Evolutionary conservation across 37 sponge, comb jelly and placozoan species (phyloP).

Genomic region (Ephydatia muelleri): DNA sequence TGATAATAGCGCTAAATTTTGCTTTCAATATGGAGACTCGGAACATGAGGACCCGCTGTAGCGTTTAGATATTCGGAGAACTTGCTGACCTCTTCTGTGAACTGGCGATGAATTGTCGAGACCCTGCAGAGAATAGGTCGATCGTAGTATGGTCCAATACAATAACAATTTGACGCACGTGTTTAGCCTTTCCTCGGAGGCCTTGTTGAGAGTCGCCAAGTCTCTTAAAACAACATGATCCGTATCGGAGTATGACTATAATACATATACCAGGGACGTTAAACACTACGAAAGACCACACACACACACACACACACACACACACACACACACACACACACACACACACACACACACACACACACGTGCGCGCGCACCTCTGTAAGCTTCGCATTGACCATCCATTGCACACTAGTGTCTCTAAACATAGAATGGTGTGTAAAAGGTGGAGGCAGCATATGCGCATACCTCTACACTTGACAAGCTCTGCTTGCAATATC

Average conservation of each 20-base stretch:
- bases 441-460: not conserved
- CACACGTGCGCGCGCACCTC: constrained; percentile 15
- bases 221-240: constrained; percentile 49
- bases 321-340: not conserved
- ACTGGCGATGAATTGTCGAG: constrained; percentile 25
- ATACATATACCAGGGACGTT: no score
- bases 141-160: not conserved
- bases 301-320: not conserved
- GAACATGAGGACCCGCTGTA: not conserved
- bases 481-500: not conserved
- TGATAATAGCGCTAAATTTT: no score
- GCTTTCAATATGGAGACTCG: not conserved
- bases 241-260: constrained; percentile 16
- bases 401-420: constrained; percentile 30
- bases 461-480: not conserved
- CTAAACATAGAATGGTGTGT: not conserved
- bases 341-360: constrained; percentile 9
- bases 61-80: not conserved
- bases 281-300: no score
- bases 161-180: constrained; percentile 9
- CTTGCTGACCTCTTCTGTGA: constrained; percentile 29
- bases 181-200: constrained; percentile 36
- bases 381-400: constrained; percentile 27
- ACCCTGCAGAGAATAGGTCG: constrained; percentile 6
- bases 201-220: constrained; percentile 28